Conservation (phyloP, 2,888 invertebrate species). For the Mythimna impura region DNA sequence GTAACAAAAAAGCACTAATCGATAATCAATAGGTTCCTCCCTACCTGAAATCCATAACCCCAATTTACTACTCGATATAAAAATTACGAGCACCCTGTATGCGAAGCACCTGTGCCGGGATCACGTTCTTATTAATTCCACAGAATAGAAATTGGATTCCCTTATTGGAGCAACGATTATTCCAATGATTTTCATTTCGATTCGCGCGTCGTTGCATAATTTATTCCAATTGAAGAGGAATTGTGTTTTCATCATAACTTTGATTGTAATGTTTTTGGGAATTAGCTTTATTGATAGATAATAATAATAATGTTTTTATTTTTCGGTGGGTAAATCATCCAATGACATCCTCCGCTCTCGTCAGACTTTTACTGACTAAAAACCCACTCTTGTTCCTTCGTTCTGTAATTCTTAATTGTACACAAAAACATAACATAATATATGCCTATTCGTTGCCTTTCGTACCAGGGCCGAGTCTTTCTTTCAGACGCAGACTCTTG, state of each 20-base stretch:
- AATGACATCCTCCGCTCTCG: too few relatives aligned
- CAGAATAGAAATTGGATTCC: slow-evolving; percentile 82
- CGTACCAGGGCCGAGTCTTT: too few relatives aligned
- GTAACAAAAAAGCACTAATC: slow-evolving; percentile 7
- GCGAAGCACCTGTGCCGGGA: slow-evolving; percentile 71
- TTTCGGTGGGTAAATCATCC: too few relatives aligned
- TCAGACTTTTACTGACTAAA: too few relatives aligned
- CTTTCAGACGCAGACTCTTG: too few relatives aligned
- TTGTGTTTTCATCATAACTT: slow-evolving; percentile 55
- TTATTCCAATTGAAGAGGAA: slow-evolving; percentile 80
- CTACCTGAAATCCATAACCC: slow-evolving; percentile 3
- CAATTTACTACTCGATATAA: slow-evolving; percentile 23
- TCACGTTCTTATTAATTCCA: slow-evolving; percentile 80
- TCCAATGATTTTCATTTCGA: slow-evolving; percentile 73
- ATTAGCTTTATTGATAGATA: slow-evolving; percentile 33
- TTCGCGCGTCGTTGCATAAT: slow-evolving; percentile 78
- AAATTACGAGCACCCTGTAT: slow-evolving; percentile 59
- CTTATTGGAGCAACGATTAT: slow-evolving; percentile 83
- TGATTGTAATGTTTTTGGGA: slow-evolving; percentile 46
- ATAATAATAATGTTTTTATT: background rate
- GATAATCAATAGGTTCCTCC: background rate
- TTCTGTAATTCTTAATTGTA: too few relatives aligned
- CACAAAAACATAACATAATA: too few relatives aligned
- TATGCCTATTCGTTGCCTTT: too few relatives aligned
- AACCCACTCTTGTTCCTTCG: too few relatives aligned